Evolutionary conservation across 2,113 vertebrate species (phyloP).

Genomic region (Pangasianodon hypophthalmus): DNA sequence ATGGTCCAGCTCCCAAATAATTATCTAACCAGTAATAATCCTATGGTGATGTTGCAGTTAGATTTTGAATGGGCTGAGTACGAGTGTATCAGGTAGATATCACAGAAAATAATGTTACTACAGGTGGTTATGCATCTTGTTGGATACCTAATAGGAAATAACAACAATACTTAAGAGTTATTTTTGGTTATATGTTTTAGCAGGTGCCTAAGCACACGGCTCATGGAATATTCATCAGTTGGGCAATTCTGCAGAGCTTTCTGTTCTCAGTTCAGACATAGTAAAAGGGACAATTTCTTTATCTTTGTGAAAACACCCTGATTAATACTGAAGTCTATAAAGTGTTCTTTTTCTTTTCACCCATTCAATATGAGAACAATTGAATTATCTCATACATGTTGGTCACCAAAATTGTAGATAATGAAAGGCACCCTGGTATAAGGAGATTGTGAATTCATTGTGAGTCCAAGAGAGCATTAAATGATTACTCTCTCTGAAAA

Average conservation of each 20-base stretch:
- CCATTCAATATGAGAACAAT: not conserved
- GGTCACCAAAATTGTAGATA: not conserved
- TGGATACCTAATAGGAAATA: not conserved
- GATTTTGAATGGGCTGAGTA: not conserved
- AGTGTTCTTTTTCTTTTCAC: not conserved
- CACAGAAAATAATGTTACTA: not conserved
- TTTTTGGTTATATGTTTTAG: not conserved
- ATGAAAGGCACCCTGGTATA: not conserved
- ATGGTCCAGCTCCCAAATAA: not conserved
- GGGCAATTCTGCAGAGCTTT: not conserved
- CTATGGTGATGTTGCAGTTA: not conserved
- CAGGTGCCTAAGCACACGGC: not conserved
- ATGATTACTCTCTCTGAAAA: not conserved
- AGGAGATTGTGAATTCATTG: not conserved
- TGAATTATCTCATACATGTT: not conserved
- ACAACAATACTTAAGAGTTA: not conserved
- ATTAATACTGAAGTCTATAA: not conserved
- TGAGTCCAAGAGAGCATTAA: not conserved
- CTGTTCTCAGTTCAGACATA: not conserved
- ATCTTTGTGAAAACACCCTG: not conserved
- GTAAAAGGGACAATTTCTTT: not conserved
- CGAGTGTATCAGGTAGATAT: not conserved
- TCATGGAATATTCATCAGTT: conserved; percentile 32
- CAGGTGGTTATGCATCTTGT: not conserved
- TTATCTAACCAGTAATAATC: not conserved